These are phyloP conservation scores for Nymphalis polychloros DNA, from an alignment of 2,888 invertebrate species.

Conservation along the genomic window DNA sequence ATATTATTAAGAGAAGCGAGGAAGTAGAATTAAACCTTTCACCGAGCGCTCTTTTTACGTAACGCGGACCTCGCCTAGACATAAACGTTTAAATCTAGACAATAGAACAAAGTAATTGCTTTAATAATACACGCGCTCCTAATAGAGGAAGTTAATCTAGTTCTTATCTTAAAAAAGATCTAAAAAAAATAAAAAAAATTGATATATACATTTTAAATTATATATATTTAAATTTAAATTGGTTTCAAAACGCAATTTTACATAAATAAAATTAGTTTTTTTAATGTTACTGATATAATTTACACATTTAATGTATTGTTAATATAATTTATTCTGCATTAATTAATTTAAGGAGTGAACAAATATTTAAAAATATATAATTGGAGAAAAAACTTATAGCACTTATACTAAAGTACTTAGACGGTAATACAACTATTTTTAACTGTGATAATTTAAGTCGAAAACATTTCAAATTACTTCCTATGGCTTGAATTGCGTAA, in stretches of 20 bases:
- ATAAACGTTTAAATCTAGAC: too few relatives aligned
- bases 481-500: conserved; percentile 24
- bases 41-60: conserved; percentile 25
- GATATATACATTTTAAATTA: too few relatives aligned
- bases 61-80: background rate
- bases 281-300: too few relatives aligned
- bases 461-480: conserved; percentile 4
- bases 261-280: too few relatives aligned
- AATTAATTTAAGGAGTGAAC: background rate
- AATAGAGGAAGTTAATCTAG: too few relatives aligned
- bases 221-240: too few relatives aligned
- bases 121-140: background rate
- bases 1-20: conserved; percentile 16
- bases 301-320: too few relatives aligned
- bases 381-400: background rate
- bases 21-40: conserved; percentile 25
- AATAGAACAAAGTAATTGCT: background rate
- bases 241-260: too few relatives aligned
- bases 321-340: background rate
- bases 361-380: background rate
- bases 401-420: conserved; percentile 1
- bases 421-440: background rate
- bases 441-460: conserved; percentile 10
- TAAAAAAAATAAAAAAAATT: too few relatives aligned
- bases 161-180: too few relatives aligned